Conservation (phyloP, 2,888 invertebrate species). For the Lordiphosa fenestrarum region DNA sequence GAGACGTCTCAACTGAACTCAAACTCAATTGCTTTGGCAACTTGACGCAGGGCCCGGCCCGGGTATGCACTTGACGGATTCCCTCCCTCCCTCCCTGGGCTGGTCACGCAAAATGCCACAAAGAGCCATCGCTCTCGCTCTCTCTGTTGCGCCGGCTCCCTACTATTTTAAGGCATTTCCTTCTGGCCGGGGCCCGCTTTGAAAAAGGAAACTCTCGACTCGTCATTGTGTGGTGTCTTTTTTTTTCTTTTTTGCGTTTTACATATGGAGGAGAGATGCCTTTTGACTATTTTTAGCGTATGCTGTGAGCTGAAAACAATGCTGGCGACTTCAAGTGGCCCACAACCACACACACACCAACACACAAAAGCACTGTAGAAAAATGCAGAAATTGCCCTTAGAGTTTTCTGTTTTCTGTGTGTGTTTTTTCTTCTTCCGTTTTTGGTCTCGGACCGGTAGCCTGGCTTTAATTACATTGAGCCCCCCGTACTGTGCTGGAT, state of each 20-base stretch:
- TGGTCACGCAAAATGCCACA: constrained; percentile 17
- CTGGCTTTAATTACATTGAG: constrained; percentile 36
- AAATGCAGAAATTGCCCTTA: constrained; percentile 8
- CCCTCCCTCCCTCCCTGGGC: constrained; percentile 23
- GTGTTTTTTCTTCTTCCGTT: not conserved
- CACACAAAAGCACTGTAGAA: not conserved
- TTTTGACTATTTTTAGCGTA: constrained; percentile 66
- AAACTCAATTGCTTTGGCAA: constrained; percentile 62
- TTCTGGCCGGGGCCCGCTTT: constrained; percentile 39
- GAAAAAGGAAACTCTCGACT: constrained; percentile 48
- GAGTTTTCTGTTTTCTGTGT: not conserved
- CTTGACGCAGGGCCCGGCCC: constrained; percentile 53
- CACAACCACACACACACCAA: constrained; percentile 20
- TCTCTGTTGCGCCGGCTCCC: not conserved
- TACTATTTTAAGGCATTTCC: constrained; percentile 60
- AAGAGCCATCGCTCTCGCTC: constrained; percentile 6
- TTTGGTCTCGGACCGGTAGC: constrained; percentile 1
- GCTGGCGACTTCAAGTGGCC: constrained; percentile 59
- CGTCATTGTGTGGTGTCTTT: constrained; percentile 26
- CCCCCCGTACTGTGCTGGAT: not conserved
- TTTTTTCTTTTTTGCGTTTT: constrained; percentile 5
- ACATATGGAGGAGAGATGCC: constrained; percentile 56
- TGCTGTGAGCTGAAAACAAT: constrained; percentile 63
- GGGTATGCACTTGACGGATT: constrained; percentile 46
- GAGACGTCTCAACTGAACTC: constrained; percentile 2